Percentiles rank a stretch among this genome's conserved stretches.
phyloP scores from a whole-genome alignment of 2,113 vertebrate species.

The Thunnus maccoyii region DNA sequence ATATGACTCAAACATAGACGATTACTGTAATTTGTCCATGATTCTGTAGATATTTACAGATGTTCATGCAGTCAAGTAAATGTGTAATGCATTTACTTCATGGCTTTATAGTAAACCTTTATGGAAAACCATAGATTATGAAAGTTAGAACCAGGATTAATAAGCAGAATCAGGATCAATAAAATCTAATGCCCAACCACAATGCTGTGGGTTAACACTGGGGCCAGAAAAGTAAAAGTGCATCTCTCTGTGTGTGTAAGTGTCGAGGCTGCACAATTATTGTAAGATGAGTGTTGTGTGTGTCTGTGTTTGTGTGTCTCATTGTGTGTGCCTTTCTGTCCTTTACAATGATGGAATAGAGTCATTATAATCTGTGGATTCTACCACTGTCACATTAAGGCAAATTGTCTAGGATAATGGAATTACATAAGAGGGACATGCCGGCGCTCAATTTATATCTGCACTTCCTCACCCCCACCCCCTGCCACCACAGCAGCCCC shows the following conservation, averaged over 20 bases:
- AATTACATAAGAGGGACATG: conserved; percentile 80
- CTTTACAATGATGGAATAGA: conserved; percentile 70
- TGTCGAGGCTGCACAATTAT: conserved; percentile 38
- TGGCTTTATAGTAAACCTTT: conserved; percentile 4
- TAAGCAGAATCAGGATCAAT: neutral
- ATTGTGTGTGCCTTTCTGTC: neutral
- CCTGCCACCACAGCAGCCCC: conserved; percentile 38
- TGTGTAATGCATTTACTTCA: conserved; percentile 1
- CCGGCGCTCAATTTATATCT: conserved; percentile 70
- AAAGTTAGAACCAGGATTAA: neutral
- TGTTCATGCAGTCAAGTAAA: conserved; percentile 10
- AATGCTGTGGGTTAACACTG: neutral
- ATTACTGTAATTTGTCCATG: neutral
- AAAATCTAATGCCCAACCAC: neutral
- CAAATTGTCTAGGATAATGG: conserved; percentile 80
- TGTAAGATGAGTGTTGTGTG: conserved; percentile 46
- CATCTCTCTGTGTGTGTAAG: neutral
- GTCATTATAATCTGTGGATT: conserved; percentile 78
- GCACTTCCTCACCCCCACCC: conserved; percentile 25
- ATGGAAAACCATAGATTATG: conserved; percentile 21
- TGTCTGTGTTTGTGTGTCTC: neutral
- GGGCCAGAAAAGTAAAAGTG: conserved; percentile 13
- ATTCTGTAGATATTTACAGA: conserved; percentile 1
- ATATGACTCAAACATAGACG: neutral
- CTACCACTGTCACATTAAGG: conserved; percentile 75